Evolutionary conservation across 2,888 invertebrate genomes (phyloP).

Genomic region (Fragum fragum): DNA sequence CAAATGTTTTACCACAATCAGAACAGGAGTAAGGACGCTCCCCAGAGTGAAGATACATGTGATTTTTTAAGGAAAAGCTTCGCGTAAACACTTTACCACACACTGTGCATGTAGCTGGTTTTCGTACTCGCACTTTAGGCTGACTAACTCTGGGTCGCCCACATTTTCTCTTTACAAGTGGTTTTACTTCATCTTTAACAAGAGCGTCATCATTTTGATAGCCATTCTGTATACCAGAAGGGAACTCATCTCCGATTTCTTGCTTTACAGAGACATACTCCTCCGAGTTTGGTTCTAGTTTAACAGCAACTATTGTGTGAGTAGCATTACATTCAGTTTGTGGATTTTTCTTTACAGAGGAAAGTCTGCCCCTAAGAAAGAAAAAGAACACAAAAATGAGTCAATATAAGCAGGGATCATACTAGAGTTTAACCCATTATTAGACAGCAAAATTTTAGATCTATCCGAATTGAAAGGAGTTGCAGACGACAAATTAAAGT

Average conservation of each 20-base stretch:
- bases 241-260: not conserved
- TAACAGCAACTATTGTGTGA: not conserved
- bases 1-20: slow-evolving; percentile 6
- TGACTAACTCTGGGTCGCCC: not conserved
- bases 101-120: not conserved
- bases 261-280: not conserved
- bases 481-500: no score
- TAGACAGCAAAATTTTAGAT: no score
- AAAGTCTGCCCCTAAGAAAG: no score
- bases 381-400: no score
- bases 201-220: not conserved
- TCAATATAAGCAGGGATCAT: no score
- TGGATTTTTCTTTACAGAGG: no score
- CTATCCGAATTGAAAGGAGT: no score
- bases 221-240: not conserved
- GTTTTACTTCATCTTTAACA: not conserved
- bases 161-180: not conserved
- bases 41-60: not conserved
- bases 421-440: no score
- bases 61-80: slow-evolving; percentile 3
- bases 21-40: not conserved
- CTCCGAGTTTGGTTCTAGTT: not conserved
- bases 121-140: not conserved
- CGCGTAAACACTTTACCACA: slow-evolving; percentile 15
- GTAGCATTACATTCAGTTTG: not conserved